Evolutionary conservation across 1,140 invertebrate genomes (phyloP).

Genomic region (Caerostris extrusa): DNA sequence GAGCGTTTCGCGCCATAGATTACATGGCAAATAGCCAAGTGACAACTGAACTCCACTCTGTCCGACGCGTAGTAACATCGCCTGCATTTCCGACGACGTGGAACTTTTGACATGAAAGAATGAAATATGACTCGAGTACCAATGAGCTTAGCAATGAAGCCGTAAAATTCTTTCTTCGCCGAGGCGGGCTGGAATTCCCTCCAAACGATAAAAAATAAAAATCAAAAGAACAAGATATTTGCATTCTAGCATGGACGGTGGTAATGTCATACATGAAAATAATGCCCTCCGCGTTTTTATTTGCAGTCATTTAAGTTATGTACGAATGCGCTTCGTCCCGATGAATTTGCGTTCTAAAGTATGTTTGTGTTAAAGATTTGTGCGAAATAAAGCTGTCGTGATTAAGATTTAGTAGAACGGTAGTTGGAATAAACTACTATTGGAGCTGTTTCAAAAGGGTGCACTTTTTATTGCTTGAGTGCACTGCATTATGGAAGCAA

Average conservation of each 20-base stretch:
- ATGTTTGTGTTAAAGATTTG: too few relatives aligned
- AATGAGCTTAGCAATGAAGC: constrained; percentile 1
- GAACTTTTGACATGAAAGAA: constrained; percentile 9
- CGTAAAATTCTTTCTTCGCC: neutral
- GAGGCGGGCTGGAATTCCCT: neutral
- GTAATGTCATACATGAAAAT: constrained; percentile 26
- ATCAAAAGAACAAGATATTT: neutral
- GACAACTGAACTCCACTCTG: constrained; percentile 69
- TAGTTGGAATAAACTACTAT: too few relatives aligned
- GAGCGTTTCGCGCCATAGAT: constrained; percentile 66
- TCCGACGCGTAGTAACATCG: constrained; percentile 62
- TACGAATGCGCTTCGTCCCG: too few relatives aligned
- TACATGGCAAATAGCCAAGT: constrained; percentile 72
- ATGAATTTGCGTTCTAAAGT: too few relatives aligned
- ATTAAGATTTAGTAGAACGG: too few relatives aligned
- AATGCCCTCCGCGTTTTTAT: neutral
- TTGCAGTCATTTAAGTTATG: neutral
- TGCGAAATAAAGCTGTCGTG: too few relatives aligned
- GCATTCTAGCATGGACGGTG: neutral
- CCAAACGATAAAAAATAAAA: neutral
- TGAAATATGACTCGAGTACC: constrained; percentile 12
- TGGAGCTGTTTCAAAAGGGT: too few relatives aligned
- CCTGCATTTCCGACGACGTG: constrained; percentile 46
- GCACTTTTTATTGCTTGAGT: too few relatives aligned
- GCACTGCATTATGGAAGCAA: too few relatives aligned